phyloP scores from a whole-genome alignment of 2,113 vertebrate genomes.

The Sander lucioperca region DNA sequence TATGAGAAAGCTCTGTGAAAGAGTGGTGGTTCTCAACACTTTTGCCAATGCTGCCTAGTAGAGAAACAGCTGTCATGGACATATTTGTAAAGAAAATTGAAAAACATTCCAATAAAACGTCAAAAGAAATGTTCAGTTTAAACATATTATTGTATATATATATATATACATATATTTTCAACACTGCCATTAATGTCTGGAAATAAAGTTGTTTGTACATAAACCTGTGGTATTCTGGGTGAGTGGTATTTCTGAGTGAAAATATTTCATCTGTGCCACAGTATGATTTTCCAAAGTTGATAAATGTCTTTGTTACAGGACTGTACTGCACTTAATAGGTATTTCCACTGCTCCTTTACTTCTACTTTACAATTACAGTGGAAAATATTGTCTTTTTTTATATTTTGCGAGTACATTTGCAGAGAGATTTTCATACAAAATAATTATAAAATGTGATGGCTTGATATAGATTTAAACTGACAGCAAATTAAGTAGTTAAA shows the following conservation, averaged over 20 bases:
- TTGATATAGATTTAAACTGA: neutral
- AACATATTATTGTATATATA: slow-evolving; percentile 31
- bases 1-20: slow-evolving; percentile 3
- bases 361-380: neutral
- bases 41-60: slow-evolving; percentile 8
- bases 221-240: neutral
- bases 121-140: slow-evolving; percentile 40
- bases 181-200: slow-evolving; percentile 34
- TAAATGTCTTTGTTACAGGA: neutral
- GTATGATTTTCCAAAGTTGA: neutral
- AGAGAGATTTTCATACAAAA: neutral
- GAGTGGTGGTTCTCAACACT: neutral
- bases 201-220: slow-evolving; percentile 64
- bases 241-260: neutral
- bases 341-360: neutral
- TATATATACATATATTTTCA: slow-evolving; percentile 4
- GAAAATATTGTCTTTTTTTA: neutral
- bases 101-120: slow-evolving; percentile 66
- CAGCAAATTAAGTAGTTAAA: neutral
- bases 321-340: neutral
- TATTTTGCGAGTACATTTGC: neutral
- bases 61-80: slow-evolving; percentile 12
- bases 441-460: neutral
- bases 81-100: slow-evolving; percentile 52
- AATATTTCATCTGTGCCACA: neutral